Base-by-base conservation (phyloP, 1,140 invertebrate species). In the Melanaphis sacchari region DNA sequence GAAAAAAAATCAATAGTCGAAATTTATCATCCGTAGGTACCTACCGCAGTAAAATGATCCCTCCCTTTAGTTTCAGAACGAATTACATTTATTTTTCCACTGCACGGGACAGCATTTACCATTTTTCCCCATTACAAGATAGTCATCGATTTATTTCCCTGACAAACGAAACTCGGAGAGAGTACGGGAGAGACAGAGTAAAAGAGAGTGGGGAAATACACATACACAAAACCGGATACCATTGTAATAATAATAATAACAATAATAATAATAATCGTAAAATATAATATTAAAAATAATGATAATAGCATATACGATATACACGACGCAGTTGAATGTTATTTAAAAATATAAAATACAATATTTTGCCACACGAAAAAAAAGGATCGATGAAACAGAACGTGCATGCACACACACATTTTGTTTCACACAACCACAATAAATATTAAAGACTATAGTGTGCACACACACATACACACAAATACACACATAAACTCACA, bases 261-360 rank as follows among this genome's bases (percentile, higher is more conserved):
- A 76, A 76, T 76, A 76, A 81, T 91, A 91, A 91, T 91, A 93
- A 84, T 93, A 93, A 93, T 93, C 81, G 81, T 93, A 93, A 93
- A 93, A 93, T 92, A 93, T 93, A 93, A 93, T 93, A 93, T 85
- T 93, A 93, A 93, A 85, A 93, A 84, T 93, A 93, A 93, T 84
- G 81, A 84, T 93, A 93, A 93, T 82, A 82, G 81, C 66, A 46
- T 84, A 49, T 91, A 84, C 91, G 52, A 46, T 84, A 49, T 91
- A 84, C 91, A 84, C 76, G 91, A 92, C 43, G 91, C 41, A 52
- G 76, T 82, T 84, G 40, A 66, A 82, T 81, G 91, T 92, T 92
- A 91, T 91, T 92, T 84, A 92, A 92, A 92, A 92, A 82, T 92
- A 92, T 92, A 76, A 90, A 90, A 90, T 90, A 90, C 46, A 52